Evolutionary conservation across 2,797 vertebrate species (phyloP).

Genomic region (Oreonectes daqikongensis): DNA sequence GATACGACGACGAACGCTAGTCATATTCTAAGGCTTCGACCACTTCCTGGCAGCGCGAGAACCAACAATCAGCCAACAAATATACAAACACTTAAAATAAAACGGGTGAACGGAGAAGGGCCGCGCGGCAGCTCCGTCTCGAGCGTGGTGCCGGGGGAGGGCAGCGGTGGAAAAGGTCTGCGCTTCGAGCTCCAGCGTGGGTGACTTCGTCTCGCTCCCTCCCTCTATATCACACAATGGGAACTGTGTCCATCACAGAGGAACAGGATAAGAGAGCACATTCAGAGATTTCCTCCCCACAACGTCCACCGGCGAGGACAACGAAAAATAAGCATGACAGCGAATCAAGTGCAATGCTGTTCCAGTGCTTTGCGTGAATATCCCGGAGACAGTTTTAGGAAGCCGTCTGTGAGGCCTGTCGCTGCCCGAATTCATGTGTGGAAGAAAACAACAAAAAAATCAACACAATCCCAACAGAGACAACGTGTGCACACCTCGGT

Average conservation of each 20-base stretch:
- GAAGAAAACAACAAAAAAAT: constrained; percentile 43
- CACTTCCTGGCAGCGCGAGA: constrained; percentile 37
- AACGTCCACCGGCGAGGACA: constrained; percentile 2
- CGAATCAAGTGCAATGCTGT: constrained; percentile 67
- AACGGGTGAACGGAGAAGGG: constrained; percentile 6
- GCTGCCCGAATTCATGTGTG: constrained; percentile 31
- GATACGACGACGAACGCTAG: constrained; percentile 42
- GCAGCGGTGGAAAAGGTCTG: constrained; percentile 25
- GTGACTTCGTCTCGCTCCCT: constrained; percentile 26
- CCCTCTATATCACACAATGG: not conserved
- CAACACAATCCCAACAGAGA: constrained; percentile 44
- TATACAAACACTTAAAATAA: constrained; percentile 6
- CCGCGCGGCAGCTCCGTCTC: not conserved
- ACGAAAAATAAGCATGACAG: constrained; percentile 47
- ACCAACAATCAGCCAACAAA: constrained; percentile 43
- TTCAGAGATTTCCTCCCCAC: constrained; percentile 17
- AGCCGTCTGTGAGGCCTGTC: constrained; percentile 60
- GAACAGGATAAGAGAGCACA: constrained; percentile 29
- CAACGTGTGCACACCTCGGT: constrained; percentile 46
- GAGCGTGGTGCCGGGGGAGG: not conserved
- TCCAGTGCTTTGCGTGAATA: constrained; percentile 69
- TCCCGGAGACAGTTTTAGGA: constrained; percentile 70
- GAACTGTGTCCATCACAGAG: constrained; percentile 29
- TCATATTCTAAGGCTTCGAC: constrained; percentile 53
- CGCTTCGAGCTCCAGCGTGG: constrained; percentile 33